Base-by-base conservation (phyloP, 1,140 invertebrate species). In the Drosophila elegans region DNA sequence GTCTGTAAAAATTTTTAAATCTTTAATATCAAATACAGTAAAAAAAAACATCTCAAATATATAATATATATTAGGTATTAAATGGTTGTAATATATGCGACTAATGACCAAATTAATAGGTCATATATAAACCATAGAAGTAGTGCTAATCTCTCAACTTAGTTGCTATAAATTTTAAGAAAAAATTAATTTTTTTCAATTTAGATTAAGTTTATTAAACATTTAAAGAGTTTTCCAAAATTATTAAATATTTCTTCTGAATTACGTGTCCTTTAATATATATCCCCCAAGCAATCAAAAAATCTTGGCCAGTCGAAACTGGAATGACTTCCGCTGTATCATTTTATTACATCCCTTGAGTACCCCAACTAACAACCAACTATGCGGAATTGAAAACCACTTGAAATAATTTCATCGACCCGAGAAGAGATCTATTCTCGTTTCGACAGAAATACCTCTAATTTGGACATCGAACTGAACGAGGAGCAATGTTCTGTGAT, bases 301-400 rank as follows among this genome's bases (percentile, higher is more conserved):
- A 62, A 6, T 36, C 9, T 36, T 10, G 11, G 4, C 13, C 44
- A 13, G 7, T 27, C 7, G 0, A 36, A 38, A 25, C 60, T 48
- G 42, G 27, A 64, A 49, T 67, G 54, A 27, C 60, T 66, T 66
- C 34, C 27, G 44, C 59, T 16, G 10, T 21, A 5, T 6, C 3
- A 13, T 32, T 21, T 54, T 38, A 46, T 54, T 39, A 56, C 11
- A 71, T 42, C 63, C 34, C 46, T 54, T 34, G 46, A 46, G 27
- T 42, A 25, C 16, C 51, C 27, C 44, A 27, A 71, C 29, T 57
- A 38, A 42, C 16, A 29, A 27, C 7, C 52, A 84, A 61, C 73
- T 64, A 84, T 84, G 80, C 80, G 80, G 80, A 84, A 83, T 83
- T 67, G 52, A 84, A 66, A 62, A n/a, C n/a, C 64, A 56, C 45